These are phyloP conservation scores for Neuroterus valhalla DNA, from an alignment of 1,140 invertebrate genomes.

Conservation along the genomic window DNA sequence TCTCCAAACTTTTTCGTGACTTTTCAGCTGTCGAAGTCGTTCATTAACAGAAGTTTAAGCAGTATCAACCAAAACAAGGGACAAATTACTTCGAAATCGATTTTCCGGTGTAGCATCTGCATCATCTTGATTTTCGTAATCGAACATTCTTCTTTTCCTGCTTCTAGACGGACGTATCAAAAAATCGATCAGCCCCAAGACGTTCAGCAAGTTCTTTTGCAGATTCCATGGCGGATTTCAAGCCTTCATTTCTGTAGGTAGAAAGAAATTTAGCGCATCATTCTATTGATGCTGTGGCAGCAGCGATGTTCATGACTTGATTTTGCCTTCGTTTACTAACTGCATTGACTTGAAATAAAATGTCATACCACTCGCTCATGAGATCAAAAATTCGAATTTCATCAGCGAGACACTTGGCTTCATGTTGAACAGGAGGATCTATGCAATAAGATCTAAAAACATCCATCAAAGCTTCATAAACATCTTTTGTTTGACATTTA, in stretches of 20 bases:
- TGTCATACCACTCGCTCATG: conserved; percentile 34
- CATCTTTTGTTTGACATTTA: conserved; percentile 30
- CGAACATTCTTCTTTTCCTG: conserved; percentile 24
- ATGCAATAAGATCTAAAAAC: neutral
- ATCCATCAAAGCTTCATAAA: conserved; percentile 35
- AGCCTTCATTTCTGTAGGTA: conserved; percentile 20
- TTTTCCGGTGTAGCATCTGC: neutral
- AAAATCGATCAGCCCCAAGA: conserved; percentile 29
- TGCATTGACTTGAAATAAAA: conserved; percentile 37
- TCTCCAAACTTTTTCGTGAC: conserved; percentile 6
- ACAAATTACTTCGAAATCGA: conserved; percentile 34
- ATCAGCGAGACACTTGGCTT: conserved; percentile 32
- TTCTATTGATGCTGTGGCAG: conserved; percentile 26
- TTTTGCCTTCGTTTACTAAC: conserved; percentile 37
- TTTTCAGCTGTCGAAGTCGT: conserved; percentile 11
- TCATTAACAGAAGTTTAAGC: conserved; percentile 26
- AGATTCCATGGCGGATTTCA: conserved; percentile 29
- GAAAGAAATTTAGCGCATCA: conserved; percentile 24
- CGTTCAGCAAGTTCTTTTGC: conserved; percentile 37
- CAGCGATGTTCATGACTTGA: conserved; percentile 31
- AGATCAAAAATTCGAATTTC: conserved; percentile 37
- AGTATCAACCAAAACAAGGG: conserved; percentile 28
- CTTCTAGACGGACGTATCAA: neutral
- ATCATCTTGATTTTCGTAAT: conserved; percentile 37
- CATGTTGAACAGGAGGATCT: conserved; percentile 20